Evolutionary conservation across 2,888 invertebrate species (phyloP).

Genomic region (Prostheceraeus crozeri): DNA sequence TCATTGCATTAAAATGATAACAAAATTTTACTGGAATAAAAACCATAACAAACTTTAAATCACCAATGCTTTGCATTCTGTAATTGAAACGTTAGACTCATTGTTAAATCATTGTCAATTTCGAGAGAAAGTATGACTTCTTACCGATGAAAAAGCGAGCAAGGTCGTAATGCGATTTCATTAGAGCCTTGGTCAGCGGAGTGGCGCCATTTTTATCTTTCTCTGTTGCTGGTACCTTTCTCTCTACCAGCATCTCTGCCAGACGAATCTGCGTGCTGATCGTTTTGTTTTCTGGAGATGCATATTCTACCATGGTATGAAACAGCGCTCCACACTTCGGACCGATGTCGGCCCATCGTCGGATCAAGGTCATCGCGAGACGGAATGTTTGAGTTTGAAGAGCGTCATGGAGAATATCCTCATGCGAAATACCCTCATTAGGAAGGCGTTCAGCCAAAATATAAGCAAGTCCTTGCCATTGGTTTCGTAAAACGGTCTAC

Average conservation of each 20-base stretch:
- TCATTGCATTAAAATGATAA: too few relatives aligned
- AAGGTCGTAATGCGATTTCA: constrained; percentile 51
- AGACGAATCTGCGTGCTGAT: constrained; percentile 44
- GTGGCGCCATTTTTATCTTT: constrained; percentile 54
- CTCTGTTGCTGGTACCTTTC: constrained; percentile 50
- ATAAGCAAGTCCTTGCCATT: not conserved
- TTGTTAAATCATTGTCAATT: too few relatives aligned
- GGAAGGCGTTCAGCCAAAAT: not conserved
- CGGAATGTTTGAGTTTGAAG: not conserved
- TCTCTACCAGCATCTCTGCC: constrained; percentile 51
- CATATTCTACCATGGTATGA: not conserved
- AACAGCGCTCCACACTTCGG: not conserved
- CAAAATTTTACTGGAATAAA: too few relatives aligned
- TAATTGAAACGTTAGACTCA: too few relatives aligned
- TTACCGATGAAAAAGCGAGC: constrained; percentile 52
- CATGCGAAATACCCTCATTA: not conserved
- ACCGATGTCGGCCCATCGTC: not conserved
- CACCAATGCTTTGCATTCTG: too few relatives aligned
- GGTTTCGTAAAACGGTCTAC: not conserved
- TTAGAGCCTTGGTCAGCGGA: constrained; percentile 56
- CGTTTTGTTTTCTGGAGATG: not conserved
- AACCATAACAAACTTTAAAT: too few relatives aligned
- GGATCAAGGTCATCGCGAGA: not conserved
- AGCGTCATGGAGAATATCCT: not conserved
- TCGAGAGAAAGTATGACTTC: too few relatives aligned